phyloP scores from a whole-genome alignment of 2,113 vertebrate species.

The Burhinus bistriatus region DNA sequence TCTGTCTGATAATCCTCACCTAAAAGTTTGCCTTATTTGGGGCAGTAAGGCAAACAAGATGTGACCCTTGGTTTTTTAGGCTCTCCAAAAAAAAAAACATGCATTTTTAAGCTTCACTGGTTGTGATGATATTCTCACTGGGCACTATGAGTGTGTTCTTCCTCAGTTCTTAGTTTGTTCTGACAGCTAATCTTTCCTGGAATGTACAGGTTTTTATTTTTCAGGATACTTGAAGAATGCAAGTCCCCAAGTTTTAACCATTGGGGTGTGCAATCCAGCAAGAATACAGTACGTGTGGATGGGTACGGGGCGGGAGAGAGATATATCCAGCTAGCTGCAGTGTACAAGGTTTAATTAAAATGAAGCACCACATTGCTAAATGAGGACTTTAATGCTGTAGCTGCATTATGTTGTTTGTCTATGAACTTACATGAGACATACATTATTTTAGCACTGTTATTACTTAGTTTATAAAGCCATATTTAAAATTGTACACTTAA shows the following conservation, averaged over 20 bases:
- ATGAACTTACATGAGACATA: slow-evolving; percentile 33
- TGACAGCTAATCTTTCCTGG: not conserved
- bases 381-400: slow-evolving; percentile 14
- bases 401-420: slow-evolving; percentile 54
- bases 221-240: slow-evolving; percentile 3
- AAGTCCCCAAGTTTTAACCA: not conserved
- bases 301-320: not conserved
- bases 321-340: not conserved
- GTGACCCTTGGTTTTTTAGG: not conserved
- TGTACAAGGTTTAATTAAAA: not conserved
- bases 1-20: not conserved
- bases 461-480: slow-evolving; percentile 81
- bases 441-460: slow-evolving; percentile 71
- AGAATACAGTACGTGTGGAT: not conserved
- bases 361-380: not conserved
- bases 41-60: not conserved
- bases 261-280: slow-evolving; percentile 2
- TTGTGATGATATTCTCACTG: not conserved
- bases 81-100: not conserved
- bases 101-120: not conserved
- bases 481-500: slow-evolving; percentile 76
- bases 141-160: not conserved
- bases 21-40: not conserved
- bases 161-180: not conserved
- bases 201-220: slow-evolving; percentile 16